phyloP scores from a whole-genome alignment of 1,140 invertebrate species.

The Meloidogyne floridensis region DNA sequence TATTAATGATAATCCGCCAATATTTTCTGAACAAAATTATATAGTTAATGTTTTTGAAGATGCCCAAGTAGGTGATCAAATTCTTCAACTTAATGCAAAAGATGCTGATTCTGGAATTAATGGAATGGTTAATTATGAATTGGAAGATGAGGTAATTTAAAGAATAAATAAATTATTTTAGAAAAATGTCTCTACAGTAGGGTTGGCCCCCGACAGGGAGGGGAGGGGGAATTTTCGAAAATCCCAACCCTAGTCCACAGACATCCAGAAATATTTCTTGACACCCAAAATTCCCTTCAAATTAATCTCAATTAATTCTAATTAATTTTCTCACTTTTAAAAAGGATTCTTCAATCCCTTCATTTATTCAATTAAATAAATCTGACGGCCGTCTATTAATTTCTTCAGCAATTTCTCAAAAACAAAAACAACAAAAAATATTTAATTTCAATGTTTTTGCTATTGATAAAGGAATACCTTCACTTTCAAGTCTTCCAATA shows the following conservation, averaged over 20 bases:
- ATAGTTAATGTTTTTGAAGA: slow-evolving; percentile 49
- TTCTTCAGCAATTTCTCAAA: neutral
- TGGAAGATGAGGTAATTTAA: slow-evolving; percentile 27
- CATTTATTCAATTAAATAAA: slow-evolving; percentile 54
- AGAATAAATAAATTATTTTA: too few species aligned
- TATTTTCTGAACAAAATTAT: slow-evolving; percentile 55
- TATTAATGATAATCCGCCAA: slow-evolving; percentile 83
- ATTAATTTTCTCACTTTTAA: too few species aligned
- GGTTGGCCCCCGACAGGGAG: too few species aligned
- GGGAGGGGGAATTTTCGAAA: too few species aligned
- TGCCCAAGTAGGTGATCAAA: slow-evolving; percentile 61
- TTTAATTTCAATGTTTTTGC: slow-evolving; percentile 1
- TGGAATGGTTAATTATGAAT: slow-evolving; percentile 66
- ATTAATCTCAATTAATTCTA: too few species aligned
- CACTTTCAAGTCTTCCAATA: neutral
- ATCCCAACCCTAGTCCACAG: too few species aligned
- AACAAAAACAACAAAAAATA: slow-evolving; percentile 7
- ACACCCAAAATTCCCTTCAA: too few species aligned
- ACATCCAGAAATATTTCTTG: too few species aligned
- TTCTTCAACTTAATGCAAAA: slow-evolving; percentile 67
- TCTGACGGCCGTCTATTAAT: slow-evolving; percentile 53
- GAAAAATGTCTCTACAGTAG: too few species aligned
- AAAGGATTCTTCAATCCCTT: slow-evolving; percentile 26
- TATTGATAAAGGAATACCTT: neutral
- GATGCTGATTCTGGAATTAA: slow-evolving; percentile 68